Evolutionary conservation across 2,797 vertebrate species (phyloP).

Genomic region (Naso thynnoides): DNA sequence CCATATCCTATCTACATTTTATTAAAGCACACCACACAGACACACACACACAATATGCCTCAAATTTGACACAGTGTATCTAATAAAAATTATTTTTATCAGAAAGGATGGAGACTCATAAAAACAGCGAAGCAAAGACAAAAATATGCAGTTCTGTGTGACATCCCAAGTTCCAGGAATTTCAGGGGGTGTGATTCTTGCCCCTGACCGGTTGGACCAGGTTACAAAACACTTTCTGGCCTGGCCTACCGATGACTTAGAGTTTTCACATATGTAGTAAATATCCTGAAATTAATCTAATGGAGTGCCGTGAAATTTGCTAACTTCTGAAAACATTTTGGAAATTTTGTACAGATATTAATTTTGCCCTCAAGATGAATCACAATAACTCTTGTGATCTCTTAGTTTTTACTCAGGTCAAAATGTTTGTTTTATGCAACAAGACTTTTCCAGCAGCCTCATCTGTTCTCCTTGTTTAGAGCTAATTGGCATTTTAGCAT

Average conservation of each 20-base stretch:
- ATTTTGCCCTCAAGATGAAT: background rate
- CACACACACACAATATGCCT: background rate
- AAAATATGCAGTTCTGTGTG: conserved; percentile 10
- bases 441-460: background rate
- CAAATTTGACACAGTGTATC: background rate
- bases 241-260: background rate
- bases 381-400: background rate
- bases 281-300: background rate
- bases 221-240: conserved; percentile 52
- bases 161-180: conserved; percentile 45
- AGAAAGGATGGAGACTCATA: background rate
- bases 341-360: background rate
- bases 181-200: conserved; percentile 29
- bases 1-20: background rate
- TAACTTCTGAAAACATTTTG: too few species aligned
- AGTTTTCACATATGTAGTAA: background rate
- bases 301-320: background rate
- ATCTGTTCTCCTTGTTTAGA: background rate
- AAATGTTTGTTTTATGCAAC: background rate
- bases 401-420: background rate
- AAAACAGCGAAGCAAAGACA: conserved; percentile 23
- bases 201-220: conserved; percentile 44
- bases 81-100: conserved; percentile 1
- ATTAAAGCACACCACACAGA: background rate
- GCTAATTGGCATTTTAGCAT: background rate